Evolutionary conservation across 2,113 vertebrate genomes (phyloP), one percentile per base, ranked within the genome.

Genomic region (Zapus hudsonius): DNA sequence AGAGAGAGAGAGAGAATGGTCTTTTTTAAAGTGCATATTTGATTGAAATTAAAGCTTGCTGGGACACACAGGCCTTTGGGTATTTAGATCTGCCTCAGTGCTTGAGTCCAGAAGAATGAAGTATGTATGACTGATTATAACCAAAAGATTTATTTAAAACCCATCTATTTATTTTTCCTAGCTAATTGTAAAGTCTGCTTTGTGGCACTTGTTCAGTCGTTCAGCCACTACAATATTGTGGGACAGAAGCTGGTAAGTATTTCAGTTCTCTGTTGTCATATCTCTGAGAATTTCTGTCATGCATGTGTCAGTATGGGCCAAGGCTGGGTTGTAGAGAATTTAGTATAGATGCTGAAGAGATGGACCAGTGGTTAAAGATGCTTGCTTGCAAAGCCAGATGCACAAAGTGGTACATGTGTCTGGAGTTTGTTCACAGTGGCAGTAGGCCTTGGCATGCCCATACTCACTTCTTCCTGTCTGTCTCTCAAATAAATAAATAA

Each of bases 121-220:
- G 9, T 76, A 1, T 59, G 3, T 22, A 15, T 80, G 75, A 70
- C 3, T 57, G 23, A 4, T 40, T 44, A 3, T 74, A 61, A 72
- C 17, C 29, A 80, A 38, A 52, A 47, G 36, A 20, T 22, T 69
- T 47, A 20, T 83, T 89, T 82, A 44, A 79, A 92, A 66, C 36
- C 10, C 31, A 0, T 67, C 36, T n/a, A 0, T 90, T 72, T 94
- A 47, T 93, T 47, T 86, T 92, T 97, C 94, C 52, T 97, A 99
- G 99, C 99, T 33, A 98, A 98, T 69, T 99, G 99, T 95, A 99
- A 97, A 97, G 99, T 99, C 78, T 99, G 99, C 90, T 99, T 99
- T 31, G 93, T 99, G 97, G 99, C 98, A 3, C 97, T 99, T 61
- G 96, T 98, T 5, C 99, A 99, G 97, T 99, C 99, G 47, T 99